Conservation (phyloP, 2,113 vertebrate species). For the Eudyptes chrysolophus region DNA sequence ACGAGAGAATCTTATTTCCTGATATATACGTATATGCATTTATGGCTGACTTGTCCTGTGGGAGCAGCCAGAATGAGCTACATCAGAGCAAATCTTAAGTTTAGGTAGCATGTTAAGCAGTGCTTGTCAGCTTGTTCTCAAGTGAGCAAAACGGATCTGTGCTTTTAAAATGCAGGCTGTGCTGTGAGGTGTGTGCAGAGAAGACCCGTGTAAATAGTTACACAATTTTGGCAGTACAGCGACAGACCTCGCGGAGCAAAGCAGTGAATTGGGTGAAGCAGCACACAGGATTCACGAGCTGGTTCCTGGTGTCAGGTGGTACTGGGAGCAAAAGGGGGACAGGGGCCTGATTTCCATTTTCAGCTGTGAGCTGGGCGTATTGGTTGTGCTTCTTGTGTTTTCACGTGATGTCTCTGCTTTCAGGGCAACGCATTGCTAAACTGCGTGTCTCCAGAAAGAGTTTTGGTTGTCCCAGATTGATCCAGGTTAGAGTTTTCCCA, state of each 20-base stretch:
- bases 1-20: neutral
- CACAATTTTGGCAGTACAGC: fast-evolving
- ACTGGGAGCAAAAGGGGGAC: neutral
- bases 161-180: neutral
- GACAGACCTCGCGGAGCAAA: neutral
- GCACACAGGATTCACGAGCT: neutral
- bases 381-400: neutral
- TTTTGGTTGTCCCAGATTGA: neutral
- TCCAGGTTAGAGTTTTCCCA: neutral
- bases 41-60: neutral
- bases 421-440: neutral
- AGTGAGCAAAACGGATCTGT: neutral
- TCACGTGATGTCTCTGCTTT: neutral
- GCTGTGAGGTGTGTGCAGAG: neutral
- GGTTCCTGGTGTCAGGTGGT: neutral
- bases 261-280: too few species aligned
- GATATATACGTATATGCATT: neutral
- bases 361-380: neutral
- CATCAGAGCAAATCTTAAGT: neutral
- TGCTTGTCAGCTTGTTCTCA: neutral
- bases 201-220: neutral
- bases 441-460: neutral
- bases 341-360: neutral
- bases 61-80: neutral
- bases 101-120: neutral